phyloP scores from a whole-genome alignment of 2,113 vertebrate species.

The Halcyon malimbica region DNA sequence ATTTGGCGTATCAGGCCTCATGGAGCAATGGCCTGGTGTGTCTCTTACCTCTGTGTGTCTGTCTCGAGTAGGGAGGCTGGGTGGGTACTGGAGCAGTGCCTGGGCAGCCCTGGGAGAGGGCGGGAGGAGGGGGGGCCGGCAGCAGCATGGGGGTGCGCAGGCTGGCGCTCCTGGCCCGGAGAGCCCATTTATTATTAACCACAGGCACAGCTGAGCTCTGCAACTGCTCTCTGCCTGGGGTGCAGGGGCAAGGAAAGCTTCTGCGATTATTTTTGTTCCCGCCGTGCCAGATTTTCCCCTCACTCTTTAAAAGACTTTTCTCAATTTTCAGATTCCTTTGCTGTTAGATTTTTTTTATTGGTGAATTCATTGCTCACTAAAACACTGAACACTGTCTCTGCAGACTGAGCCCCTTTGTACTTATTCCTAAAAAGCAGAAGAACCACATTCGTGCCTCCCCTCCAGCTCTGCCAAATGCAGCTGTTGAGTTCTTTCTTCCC shows the following conservation, averaged over 20 bases:
- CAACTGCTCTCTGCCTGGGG: neutral
- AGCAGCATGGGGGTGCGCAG: neutral
- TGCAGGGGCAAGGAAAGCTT: neutral
- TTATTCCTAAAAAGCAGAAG: neutral
- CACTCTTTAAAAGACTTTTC: neutral
- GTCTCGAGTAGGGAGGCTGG: neutral
- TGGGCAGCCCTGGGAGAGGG: neutral
- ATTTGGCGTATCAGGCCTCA: fast-evolving
- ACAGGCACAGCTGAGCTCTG: constrained; percentile 35
- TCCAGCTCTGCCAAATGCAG: neutral
- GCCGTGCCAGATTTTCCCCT: neutral
- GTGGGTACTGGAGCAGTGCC: neutral
- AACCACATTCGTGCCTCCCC: neutral
- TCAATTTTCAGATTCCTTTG: constrained; percentile 12
- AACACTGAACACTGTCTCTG: neutral
- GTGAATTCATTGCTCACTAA: neutral
- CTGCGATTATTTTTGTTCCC: neutral
- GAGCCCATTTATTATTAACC: constrained; percentile 67
- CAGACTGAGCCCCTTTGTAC: neutral
- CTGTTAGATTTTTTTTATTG: neutral
- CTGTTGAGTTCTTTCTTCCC: neutral
- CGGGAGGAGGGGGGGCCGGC: neutral
- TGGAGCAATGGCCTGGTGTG: neutral
- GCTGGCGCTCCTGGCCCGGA: neutral
- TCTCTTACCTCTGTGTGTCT: constrained; percentile 45